Evolutionary conservation across 2,888 invertebrate species (phyloP), one percentile per base, ranked within the genome.

Genomic region (Baccha elongata): DNA sequence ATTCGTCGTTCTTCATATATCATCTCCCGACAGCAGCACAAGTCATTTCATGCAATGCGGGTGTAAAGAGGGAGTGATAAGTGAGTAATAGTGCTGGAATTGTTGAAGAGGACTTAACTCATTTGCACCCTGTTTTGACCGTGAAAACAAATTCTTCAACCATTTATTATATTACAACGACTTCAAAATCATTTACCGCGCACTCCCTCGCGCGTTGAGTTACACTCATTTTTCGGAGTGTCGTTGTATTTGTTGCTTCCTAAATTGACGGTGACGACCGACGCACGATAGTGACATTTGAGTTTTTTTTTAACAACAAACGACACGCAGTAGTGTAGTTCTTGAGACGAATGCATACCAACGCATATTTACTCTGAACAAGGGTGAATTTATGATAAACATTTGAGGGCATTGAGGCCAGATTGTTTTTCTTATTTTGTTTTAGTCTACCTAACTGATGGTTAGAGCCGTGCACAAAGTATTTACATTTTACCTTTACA

Each of bases 111-210:
- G 65, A 48, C 65, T 48, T 40, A 50, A 74, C 58, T 74, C 65
- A 74, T 74, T 74, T 48, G 58, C 65, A 74, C 65, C 73, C 65
- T 40, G 73, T 73, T 74, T 58, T 74, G 73, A 67, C 73, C 73
- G 73, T 74, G 65, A 74, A 74, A 65, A 40, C 32, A 64, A 40
- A 48, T 58, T 65, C 58, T 58, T 40, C 55, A 58, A 74, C 55
- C 53, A 65, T 74, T 73, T 73, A 55, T 73, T 73, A 73, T 65
- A 65, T 65, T 73, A 35, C 64, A 55, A 65, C 53, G 37, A 74
- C 58, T 74, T 58, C 19, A 74, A 35, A 74, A 58, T 55, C 19
- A 32, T 65, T 74, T 52, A 35, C 32, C 26, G 50, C 48, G 60
- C 48, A 35, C 48, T 21, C 64, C 35, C 17, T 53, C 44, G 44